Conservation (phyloP, 2,888 invertebrate species). For the Halictus quadricinctus region DNA sequence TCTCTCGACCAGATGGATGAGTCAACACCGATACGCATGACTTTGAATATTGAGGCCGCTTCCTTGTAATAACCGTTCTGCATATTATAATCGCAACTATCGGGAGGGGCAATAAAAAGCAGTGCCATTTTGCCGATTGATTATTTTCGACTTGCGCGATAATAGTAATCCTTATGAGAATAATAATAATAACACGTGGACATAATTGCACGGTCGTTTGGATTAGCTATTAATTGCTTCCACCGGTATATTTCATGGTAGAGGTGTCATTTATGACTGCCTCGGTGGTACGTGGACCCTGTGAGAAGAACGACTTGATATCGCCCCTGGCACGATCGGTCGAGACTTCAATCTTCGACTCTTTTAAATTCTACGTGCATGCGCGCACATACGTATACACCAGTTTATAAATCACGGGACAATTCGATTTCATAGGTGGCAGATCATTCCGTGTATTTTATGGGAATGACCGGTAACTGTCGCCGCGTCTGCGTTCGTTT, state of each 20-base stretch:
- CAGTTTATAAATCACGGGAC: conserved; percentile 21
- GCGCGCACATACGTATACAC: background rate
- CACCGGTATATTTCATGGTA: conserved; percentile 65
- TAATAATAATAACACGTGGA: conserved; percentile 62
- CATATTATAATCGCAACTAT: background rate
- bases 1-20: background rate
- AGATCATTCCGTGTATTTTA: conserved; percentile 32
- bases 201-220: conserved; percentile 61
- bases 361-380: conserved; percentile 21
- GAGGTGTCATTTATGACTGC: conserved; percentile 73
- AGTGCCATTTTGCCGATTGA: conserved; percentile 35
- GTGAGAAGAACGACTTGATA: conserved; percentile 61
- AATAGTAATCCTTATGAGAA: conserved; percentile 44
- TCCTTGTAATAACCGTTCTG: background rate
- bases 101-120: background rate
- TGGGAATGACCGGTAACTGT: conserved; percentile 3
- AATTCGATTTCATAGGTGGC: conserved; percentile 27
- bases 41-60: background rate
- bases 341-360: conserved; percentile 34
- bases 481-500: background rate
- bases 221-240: conserved; percentile 73
- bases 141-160: conserved; percentile 45
- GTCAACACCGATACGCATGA: background rate
- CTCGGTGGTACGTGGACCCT: conserved; percentile 37
- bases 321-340: conserved; percentile 58